Evolutionary conservation across 2,113 vertebrate genomes (phyloP).

Genomic region (Salvelinus fontinalis): DNA sequence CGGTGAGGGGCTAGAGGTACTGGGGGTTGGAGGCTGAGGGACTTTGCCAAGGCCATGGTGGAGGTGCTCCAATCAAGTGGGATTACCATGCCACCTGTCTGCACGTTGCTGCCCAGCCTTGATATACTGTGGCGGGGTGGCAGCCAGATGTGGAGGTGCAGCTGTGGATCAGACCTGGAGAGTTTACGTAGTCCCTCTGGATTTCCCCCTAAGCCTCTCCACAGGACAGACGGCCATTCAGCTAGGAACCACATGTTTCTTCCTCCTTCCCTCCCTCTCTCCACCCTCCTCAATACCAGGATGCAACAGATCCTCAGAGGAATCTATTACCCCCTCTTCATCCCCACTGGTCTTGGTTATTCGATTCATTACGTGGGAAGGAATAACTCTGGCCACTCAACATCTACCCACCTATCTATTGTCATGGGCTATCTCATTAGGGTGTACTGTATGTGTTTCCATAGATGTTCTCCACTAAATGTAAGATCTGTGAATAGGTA

Average conservation of each 20-base stretch:
- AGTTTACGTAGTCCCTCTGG: neutral
- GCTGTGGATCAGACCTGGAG: constrained; percentile 23
- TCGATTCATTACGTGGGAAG: too few relatives aligned
- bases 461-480: too few relatives aligned
- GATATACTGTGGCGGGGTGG: constrained; percentile 35
- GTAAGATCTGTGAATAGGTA: too few relatives aligned
- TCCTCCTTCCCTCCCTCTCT: neutral
- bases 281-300: neutral
- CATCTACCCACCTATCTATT: too few relatives aligned
- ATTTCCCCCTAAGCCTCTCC: neutral
- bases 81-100: too few relatives aligned
- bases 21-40: neutral
- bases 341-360: too few relatives aligned
- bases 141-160: constrained; percentile 43
- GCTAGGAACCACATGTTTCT: neutral
- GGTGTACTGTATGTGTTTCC: too few relatives aligned
- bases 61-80: too few relatives aligned
- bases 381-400: too few relatives aligned
- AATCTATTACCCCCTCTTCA: neutral
- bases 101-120: constrained; percentile 13
- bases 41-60: too few relatives aligned
- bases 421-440: too few relatives aligned
- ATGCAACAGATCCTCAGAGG: neutral
- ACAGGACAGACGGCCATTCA: neutral
- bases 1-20: neutral